Conservation (phyloP, 2,797 vertebrate genomes). For the Phataginus tricuspis region DNA sequence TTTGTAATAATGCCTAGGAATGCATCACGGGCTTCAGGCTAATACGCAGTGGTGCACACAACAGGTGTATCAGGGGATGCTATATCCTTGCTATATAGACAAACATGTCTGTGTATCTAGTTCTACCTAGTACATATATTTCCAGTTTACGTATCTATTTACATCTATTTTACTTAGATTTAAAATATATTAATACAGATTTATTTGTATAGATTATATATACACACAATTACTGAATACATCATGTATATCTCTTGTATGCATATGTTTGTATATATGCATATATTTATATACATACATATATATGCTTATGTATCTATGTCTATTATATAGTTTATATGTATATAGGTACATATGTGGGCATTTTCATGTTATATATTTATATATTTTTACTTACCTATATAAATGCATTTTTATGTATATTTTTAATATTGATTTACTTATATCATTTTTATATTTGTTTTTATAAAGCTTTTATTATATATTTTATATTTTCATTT, state of each 20-base stretch:
- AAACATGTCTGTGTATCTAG: neutral
- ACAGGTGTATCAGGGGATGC: rapidly evolving
- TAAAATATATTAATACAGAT: neutral
- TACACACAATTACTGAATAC: neutral
- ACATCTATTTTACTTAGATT: neutral
- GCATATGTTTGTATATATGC: neutral
- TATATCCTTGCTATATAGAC: neutral
- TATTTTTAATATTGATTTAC: too few species aligned
- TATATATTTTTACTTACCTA: too few species aligned
- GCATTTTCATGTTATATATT: neutral
- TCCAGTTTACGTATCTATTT: neutral
- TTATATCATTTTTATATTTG: too few species aligned
- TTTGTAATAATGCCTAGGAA: neutral
- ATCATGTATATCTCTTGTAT: too few species aligned
- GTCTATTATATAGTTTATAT: neutral
- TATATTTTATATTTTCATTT: too few species aligned
- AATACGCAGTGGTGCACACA: neutral
- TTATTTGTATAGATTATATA: neutral
- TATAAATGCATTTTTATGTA: too few species aligned
- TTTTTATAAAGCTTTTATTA: neutral
- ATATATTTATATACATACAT: neutral
- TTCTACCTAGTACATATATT: too few species aligned
- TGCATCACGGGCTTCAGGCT: rapidly evolving
- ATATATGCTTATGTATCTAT: too few species aligned
- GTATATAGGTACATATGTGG: neutral